Conservation (phyloP, 1,140 invertebrate genomes). For the Micrasema minimum region DNA sequence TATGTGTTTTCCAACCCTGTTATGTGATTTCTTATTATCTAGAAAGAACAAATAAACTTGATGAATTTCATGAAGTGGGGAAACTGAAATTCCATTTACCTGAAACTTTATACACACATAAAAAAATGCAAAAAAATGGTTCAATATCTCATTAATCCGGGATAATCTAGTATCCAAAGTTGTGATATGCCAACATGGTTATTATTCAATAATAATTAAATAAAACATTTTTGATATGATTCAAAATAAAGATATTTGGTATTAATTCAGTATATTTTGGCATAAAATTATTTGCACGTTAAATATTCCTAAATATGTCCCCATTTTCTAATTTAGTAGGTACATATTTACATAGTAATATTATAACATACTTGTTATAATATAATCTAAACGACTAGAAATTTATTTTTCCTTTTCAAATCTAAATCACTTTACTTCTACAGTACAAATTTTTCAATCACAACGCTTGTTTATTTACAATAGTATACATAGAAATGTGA, state of each 20-base stretch:
- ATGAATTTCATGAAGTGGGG: neutral
- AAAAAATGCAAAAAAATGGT: no score
- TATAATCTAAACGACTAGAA: slow-evolving; percentile 33
- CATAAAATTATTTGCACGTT: slow-evolving; percentile 24
- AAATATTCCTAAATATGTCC: neutral
- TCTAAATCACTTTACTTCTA: slow-evolving; percentile 13
- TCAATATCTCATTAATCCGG: no score
- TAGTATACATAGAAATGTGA: slow-evolving; percentile 20
- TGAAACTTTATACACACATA: no score
- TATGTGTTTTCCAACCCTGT: slow-evolving; percentile 39
- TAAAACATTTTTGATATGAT: slow-evolving; percentile 9
- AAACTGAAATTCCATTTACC: no score
- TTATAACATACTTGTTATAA: no score
- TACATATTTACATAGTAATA: no score
- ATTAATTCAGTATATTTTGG: no score
- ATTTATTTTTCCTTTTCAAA: slow-evolving; percentile 19
- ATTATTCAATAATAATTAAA: neutral
- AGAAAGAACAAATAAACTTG: neutral
- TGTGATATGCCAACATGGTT: no score
- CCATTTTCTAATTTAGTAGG: no score
- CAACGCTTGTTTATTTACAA: slow-evolving; percentile 43
- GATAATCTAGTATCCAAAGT: no score
- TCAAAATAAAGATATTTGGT: neutral
- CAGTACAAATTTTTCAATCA: slow-evolving; percentile 36
- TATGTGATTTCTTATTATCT: slow-evolving; percentile 28